phyloP scores from a whole-genome alignment of 2,113 vertebrate genomes.

The Mola mola region DNA sequence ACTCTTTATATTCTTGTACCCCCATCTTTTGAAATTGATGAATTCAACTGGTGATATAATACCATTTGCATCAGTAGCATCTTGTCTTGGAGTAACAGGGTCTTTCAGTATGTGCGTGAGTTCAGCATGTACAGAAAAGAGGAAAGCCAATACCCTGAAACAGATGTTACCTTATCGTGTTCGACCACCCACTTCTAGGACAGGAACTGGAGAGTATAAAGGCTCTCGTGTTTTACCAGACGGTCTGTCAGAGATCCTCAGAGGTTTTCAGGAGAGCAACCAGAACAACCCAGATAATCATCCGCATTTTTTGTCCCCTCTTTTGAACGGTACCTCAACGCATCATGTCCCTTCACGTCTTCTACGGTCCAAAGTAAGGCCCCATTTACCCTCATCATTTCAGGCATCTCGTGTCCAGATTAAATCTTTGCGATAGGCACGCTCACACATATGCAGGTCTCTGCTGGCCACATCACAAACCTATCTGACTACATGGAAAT shows the following conservation, averaged over 20 bases:
- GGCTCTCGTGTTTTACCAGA: slow-evolving; percentile 1
- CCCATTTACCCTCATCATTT: not conserved
- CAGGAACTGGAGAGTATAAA: slow-evolving; percentile 6
- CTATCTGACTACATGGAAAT: too few species aligned
- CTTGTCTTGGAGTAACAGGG: not conserved
- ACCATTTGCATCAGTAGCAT: not conserved
- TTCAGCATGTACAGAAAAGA: not conserved
- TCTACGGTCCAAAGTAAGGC: not conserved
- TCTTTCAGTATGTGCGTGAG: slow-evolving; percentile 2
- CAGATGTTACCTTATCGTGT: slow-evolving; percentile 54
- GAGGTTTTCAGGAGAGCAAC: slow-evolving; percentile 2
- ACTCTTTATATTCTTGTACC: too few species aligned
- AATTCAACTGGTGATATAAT: too few species aligned
- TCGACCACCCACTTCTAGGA: slow-evolving; percentile 29
- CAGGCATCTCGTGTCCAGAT: not conserved
- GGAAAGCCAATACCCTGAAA: slow-evolving; percentile 37
- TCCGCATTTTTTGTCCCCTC: not conserved
- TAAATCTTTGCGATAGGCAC: not conserved
- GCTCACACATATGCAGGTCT: too few species aligned
- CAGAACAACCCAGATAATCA: slow-evolving; percentile 14
- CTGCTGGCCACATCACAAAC: too few species aligned
- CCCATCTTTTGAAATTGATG: too few species aligned
- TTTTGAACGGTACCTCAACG: not conserved
- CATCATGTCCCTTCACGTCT: not conserved
- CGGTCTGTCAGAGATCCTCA: not conserved